Base-by-base conservation (phyloP, 2,113 vertebrate species). In the Rana temporaria region DNA sequence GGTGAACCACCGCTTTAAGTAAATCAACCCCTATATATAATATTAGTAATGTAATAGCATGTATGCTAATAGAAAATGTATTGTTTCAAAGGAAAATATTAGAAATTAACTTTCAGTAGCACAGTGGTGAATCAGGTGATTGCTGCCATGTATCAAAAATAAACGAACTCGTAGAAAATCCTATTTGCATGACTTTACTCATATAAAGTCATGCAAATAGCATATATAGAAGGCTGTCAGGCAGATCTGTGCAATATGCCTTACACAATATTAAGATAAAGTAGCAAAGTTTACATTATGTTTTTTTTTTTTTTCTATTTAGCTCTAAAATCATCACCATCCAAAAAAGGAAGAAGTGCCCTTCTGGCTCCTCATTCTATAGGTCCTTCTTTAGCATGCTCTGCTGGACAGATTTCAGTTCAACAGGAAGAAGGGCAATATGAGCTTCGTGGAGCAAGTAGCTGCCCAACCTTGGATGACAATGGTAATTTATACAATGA, bases 291-390 rank as follows among this genome's bases (percentile, higher is more conserved):
- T 12, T 12, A 55, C 20, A 73, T 16, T 16, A n/a, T 73, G 22
- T 6, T n/a, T 73, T 30, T 38, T 53, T 7, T 30, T 55, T 65
- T 32, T 78, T 30, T 65, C 18, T 2, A 18, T 34, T 52, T n/a
- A 99, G 98, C 98, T 81, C 88, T 99, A 84, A 99, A 98, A 90
- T 99, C 97, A 0, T 99, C 98, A 6, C 98, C 98, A 0, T 99
- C 97, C 0, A 99, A 98, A 90, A 99, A 97, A 88, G 97, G 97
- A 12, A 95, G 98, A 0, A 91, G 95, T 48, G 94, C 95, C 20
- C 88, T 99, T 91, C 87, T 95, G 5, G 94, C 95, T 0, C 90
- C 94, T 64, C 98, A 96, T 85, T 93, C 91, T 0, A 70, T 66
- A 0, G 98, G 98, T 9, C 97, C 98, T 0, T 95, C 91, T 0